These are phyloP conservation scores for Temnopleurus reevesii DNA, from an alignment of 53 echinoderm and acorn worm genomes.

Conservation along the genomic window DNA sequence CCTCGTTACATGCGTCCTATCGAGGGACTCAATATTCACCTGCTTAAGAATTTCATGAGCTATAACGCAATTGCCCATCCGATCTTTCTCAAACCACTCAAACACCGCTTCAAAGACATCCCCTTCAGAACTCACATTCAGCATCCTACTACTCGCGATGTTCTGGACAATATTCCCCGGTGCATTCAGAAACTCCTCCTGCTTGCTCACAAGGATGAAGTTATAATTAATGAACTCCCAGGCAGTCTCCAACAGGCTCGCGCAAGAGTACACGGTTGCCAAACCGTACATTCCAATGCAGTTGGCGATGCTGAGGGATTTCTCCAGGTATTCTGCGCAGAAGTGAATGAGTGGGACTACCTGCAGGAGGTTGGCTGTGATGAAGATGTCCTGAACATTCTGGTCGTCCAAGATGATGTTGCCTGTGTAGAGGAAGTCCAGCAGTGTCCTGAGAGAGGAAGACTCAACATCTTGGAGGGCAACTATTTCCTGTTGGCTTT, in stretches of 20 bases:
- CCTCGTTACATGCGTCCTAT: background rate
- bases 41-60: conserved; percentile 2
- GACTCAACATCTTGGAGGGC: conserved; percentile 65
- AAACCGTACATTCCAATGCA: conserved; percentile 80
- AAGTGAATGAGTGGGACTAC: conserved; percentile 70
- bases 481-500: conserved; percentile 45
- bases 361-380: conserved; percentile 67
- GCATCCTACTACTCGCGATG: conserved; percentile 34
- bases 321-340: conserved; percentile 84
- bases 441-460: conserved; percentile 56
- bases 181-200: conserved; percentile 66
- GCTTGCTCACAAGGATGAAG: conserved; percentile 38
- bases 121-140: conserved; percentile 63
- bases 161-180: conserved; percentile 34
- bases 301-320: conserved; percentile 69
- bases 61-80: background rate
- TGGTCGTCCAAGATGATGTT: conserved; percentile 59
- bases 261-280: conserved; percentile 62
- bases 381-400: conserved; percentile 76
- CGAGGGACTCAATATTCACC: conserved; percentile 17
- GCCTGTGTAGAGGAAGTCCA: conserved; percentile 81
- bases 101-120: conserved; percentile 63
- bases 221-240: conserved; percentile 86
- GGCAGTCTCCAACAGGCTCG: conserved; percentile 66
- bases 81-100: conserved; percentile 53